phyloP scores from a whole-genome alignment of 2,113 vertebrate species.

The Pontoporia blainvillei region DNA sequence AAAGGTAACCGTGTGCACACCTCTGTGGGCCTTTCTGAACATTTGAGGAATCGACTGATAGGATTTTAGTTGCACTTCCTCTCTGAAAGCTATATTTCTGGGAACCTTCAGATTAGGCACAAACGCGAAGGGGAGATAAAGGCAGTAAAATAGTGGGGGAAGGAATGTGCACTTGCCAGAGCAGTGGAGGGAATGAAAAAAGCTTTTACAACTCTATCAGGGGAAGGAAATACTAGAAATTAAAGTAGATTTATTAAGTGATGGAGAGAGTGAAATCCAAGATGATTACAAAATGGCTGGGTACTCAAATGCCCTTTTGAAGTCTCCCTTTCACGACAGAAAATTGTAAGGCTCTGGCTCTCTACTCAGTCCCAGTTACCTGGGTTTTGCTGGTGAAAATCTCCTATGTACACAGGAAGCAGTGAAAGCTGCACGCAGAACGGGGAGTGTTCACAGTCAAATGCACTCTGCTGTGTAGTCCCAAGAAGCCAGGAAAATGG shows the following conservation, averaged over 20 bases:
- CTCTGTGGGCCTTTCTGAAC: background rate
- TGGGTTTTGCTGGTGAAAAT: background rate
- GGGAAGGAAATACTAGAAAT: constrained; percentile 68
- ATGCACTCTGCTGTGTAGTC: background rate
- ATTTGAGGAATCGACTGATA: constrained; percentile 37
- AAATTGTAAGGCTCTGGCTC: background rate
- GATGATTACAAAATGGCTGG: background rate
- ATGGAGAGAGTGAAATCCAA: constrained; percentile 33
- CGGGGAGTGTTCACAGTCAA: fast-evolving
- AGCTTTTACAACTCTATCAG: constrained; percentile 56
- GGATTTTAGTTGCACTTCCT: constrained; percentile 53
- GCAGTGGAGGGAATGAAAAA: constrained; percentile 50
- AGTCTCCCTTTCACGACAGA: background rate
- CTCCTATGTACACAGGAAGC: fast-evolving
- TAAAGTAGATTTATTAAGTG: constrained; percentile 28
- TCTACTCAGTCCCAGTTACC: background rate
- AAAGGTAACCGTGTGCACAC: background rate
- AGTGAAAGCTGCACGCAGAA: background rate
- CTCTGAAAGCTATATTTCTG: constrained; percentile 75
- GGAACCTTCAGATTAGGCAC: constrained; percentile 68
- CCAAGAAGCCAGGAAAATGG: background rate
- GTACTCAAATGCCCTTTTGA: background rate
- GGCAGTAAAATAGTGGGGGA: background rate
- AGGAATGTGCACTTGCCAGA: constrained; percentile 14
- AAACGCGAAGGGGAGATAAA: constrained; percentile 61